phyloP scores from a whole-genome alignment of 2,113 vertebrate genomes.

The Vulpes ferrilata region DNA sequence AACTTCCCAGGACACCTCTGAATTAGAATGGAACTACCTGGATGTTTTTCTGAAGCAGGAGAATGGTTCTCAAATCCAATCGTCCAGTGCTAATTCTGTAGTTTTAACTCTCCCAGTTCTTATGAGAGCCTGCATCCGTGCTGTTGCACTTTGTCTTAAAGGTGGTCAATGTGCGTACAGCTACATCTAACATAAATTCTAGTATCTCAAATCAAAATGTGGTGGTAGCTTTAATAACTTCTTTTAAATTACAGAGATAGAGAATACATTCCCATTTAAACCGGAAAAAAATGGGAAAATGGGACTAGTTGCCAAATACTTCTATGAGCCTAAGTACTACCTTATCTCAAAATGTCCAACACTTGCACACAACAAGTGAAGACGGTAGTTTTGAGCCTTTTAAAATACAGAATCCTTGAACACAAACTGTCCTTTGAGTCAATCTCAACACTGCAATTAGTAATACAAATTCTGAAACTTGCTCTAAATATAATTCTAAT shows the following conservation, averaged over 20 bases:
- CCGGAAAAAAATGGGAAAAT: neutral
- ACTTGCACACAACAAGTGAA: neutral
- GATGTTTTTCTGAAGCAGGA: conserved; percentile 7
- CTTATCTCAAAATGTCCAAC: conserved; percentile 60
- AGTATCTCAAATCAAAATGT: conserved; percentile 1
- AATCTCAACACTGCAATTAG: conserved; percentile 28
- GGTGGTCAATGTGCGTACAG: neutral
- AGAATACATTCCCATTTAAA: conserved; percentile 21
- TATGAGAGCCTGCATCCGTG: neutral
- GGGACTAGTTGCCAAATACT: conserved; percentile 11
- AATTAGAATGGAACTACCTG: conserved; percentile 40
- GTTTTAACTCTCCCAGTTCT: conserved; percentile 36
- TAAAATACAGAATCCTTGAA: conserved; percentile 49
- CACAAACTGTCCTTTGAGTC: conserved; percentile 27
- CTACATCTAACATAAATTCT: conserved; percentile 28
- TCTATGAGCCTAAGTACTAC: conserved; percentile 8
- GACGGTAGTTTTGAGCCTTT: neutral
- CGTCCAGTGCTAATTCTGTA: neutral
- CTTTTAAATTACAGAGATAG: conserved; percentile 1
- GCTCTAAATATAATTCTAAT: conserved; percentile 8
- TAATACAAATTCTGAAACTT: conserved; percentile 54
- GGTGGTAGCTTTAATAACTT: neutral
- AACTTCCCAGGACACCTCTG: conserved; percentile 15
- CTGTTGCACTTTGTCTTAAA: conserved; percentile 60
- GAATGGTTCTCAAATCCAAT: conserved; percentile 9